phyloP scores from a whole-genome alignment of 37 sponge, comb jelly and placozoan species.

The Ephydatia muelleri region DNA sequence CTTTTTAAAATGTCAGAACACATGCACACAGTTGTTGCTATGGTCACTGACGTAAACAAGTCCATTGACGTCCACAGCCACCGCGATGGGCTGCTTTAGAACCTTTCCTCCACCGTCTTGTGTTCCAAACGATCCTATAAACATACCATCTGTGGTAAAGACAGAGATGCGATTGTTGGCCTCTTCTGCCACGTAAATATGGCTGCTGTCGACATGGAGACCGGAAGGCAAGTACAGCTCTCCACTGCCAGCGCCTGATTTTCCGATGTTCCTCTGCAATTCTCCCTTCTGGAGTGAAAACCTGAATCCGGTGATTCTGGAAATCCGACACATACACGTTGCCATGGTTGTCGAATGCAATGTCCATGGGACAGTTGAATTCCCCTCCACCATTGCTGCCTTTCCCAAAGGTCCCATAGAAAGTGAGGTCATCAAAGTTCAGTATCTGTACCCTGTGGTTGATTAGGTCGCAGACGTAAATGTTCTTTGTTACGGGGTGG shows the following conservation, averaged over 20 bases:
- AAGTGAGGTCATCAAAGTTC: slow-evolving; percentile 39
- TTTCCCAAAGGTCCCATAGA: slow-evolving; percentile 46
- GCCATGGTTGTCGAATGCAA: slow-evolving; percentile 46
- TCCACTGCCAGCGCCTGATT: neutral
- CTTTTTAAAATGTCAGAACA: neutral
- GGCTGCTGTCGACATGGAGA: slow-evolving; percentile 10
- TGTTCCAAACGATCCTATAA: slow-evolving; percentile 40
- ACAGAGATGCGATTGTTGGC: slow-evolving; percentile 12
- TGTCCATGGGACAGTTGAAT: slow-evolving; percentile 48
- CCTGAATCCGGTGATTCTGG: slow-evolving; percentile 52
- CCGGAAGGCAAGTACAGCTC: neutral
- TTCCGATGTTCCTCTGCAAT: slow-evolving; percentile 26
- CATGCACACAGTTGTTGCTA: slow-evolving; percentile 12
- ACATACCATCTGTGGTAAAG: slow-evolving; percentile 42
- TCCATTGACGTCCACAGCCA: slow-evolving; percentile 48
- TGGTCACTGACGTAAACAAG: slow-evolving; percentile 51
- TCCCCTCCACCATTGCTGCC: slow-evolving; percentile 35
- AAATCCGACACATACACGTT: slow-evolving; percentile 59
- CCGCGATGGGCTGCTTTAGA: slow-evolving; percentile 32
- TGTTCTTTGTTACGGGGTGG: slow-evolving; percentile 8
- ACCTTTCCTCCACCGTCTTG: slow-evolving; percentile 26
- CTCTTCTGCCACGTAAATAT: slow-evolving; percentile 34
- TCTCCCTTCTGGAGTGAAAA: slow-evolving; percentile 41
- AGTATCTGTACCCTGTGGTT: slow-evolving; percentile 68
- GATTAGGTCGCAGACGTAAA: slow-evolving; percentile 51